Base-by-base conservation (phyloP, 1,140 invertebrate genomes). In the Maconellicoccus hirsutus region DNA sequence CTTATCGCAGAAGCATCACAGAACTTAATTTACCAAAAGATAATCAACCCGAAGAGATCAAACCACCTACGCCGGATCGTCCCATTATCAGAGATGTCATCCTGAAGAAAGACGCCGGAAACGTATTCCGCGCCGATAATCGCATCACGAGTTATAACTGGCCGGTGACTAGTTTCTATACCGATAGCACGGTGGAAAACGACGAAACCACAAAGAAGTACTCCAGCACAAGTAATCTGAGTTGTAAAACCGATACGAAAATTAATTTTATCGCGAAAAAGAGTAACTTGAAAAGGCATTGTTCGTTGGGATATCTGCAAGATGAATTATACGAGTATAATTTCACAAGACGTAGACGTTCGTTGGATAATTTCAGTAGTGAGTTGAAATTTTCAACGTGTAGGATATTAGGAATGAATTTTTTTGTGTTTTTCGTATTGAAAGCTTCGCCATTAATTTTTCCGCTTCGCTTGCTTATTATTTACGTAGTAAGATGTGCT, bases 131-230 rank as follows among this genome's bases (percentile, higher is more conserved):
- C 23, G 42, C 63, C 2, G 70, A 70, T 0, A 73, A 70, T 39
- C 70, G 72, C 12, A 73, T 71, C 70, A 70, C 69, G 6, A 63
- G 70, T 59, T 72, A 72, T 69, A 70, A 72, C 26, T 23, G 61
- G 23, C 72, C 72, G 3, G 72, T 72, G 0, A 72, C 72, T 19
- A 72, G 72, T 4, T 72, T 72, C 22, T 72, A 72, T 33, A 72
- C 70, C n/a, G 61, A 66, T 25, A 23, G 22, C 6, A 66, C 3
- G 2, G 16, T 3, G 6, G 61, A 6, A 10, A 26, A 66, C 61
- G 22, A 52, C 7, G 19, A 8, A 14, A 8, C 4, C 10, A 10
- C 22, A 23, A 8, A 1, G 3, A 23, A 26, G 8, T 66, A 66
- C 16, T 66, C 61, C 14, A 66, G 61, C 16, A 25, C 61, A 3